phyloP scores from a whole-genome alignment of 64 coral and sea anemone species.

The Astreopora myriophthalma region DNA sequence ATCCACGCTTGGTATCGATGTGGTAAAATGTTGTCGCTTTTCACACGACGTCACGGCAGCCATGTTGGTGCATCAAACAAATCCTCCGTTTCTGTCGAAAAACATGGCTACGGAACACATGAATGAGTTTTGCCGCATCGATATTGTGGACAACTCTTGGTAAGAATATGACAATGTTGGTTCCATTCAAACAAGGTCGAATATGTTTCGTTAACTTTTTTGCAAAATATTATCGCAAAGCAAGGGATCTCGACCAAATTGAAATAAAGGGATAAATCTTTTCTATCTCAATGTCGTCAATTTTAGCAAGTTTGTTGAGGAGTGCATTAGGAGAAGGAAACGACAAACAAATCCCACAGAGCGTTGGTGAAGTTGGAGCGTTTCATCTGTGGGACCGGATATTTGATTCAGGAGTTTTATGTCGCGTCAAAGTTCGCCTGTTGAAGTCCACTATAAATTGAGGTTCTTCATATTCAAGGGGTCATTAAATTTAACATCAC shows the following conservation, averaged over 20 bases:
- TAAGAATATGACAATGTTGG: not conserved
- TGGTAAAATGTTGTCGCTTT: too few species aligned
- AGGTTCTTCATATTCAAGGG: not conserved
- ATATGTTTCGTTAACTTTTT: not conserved
- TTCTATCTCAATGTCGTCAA: not conserved
- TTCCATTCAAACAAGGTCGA: slow-evolving; percentile 2
- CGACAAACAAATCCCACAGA: not conserved
- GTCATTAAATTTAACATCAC: slow-evolving; percentile 6
- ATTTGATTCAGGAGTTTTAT: not conserved
- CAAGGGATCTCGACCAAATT: not conserved
- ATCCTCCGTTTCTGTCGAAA: too few species aligned
- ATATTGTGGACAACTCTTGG: not conserved
- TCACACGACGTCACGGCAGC: too few species aligned
- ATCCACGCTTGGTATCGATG: not conserved
- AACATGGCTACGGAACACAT: too few species aligned
- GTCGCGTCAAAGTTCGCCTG: slow-evolving; percentile 30
- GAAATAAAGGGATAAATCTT: not conserved
- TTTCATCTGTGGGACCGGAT: not conserved
- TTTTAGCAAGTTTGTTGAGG: not conserved
- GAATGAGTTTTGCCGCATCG: too few species aligned
- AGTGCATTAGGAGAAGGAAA: too few species aligned
- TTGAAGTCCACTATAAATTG: not conserved
- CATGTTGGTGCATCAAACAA: too few species aligned
- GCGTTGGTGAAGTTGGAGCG: not conserved
- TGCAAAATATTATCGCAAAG: not conserved